Evolutionary conservation across 1,140 invertebrate genomes (phyloP).

Genomic region (Sogatella furcifera): DNA sequence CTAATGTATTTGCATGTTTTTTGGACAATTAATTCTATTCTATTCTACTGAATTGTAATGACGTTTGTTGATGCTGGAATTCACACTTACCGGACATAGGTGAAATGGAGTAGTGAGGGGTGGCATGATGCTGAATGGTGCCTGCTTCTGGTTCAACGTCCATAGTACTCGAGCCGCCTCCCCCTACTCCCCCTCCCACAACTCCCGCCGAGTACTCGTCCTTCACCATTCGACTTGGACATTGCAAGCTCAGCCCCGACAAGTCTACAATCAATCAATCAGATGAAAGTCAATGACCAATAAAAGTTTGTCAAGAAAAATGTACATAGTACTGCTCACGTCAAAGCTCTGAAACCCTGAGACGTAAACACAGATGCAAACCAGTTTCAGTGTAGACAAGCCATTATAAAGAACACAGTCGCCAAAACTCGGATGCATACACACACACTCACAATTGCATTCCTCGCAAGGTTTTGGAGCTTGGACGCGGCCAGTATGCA

Average conservation of each 20-base stretch:
- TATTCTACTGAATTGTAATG: not conserved
- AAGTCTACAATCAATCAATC: conserved; percentile 42
- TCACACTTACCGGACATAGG: not conserved
- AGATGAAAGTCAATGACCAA: too few relatives aligned
- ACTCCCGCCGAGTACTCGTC: conserved; percentile 67
- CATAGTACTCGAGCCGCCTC: conserved; percentile 35
- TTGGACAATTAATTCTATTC: not conserved
- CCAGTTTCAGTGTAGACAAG: too few relatives aligned
- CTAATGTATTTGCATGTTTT: not conserved
- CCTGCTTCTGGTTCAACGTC: conserved; percentile 55
- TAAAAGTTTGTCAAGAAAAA: too few relatives aligned
- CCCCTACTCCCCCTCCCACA: conserved; percentile 30
- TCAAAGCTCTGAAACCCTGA: too few relatives aligned
- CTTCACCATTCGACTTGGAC: conserved; percentile 50
- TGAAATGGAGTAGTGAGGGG: conserved; percentile 35
- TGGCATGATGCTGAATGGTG: conserved; percentile 63
- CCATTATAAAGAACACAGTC: too few relatives aligned
- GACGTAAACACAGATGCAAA: too few relatives aligned
- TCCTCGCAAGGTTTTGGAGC: too few relatives aligned
- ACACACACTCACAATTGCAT: too few relatives aligned
- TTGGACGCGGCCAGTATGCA: too few relatives aligned
- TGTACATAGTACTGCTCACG: too few relatives aligned
- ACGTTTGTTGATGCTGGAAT: too few relatives aligned
- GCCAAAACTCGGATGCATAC: too few relatives aligned
- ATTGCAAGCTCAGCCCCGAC: conserved; percentile 73